Evolutionary conservation across 1,140 invertebrate species (phyloP).

Genomic region (Pachyrhynchus sulphureomaculatus): DNA sequence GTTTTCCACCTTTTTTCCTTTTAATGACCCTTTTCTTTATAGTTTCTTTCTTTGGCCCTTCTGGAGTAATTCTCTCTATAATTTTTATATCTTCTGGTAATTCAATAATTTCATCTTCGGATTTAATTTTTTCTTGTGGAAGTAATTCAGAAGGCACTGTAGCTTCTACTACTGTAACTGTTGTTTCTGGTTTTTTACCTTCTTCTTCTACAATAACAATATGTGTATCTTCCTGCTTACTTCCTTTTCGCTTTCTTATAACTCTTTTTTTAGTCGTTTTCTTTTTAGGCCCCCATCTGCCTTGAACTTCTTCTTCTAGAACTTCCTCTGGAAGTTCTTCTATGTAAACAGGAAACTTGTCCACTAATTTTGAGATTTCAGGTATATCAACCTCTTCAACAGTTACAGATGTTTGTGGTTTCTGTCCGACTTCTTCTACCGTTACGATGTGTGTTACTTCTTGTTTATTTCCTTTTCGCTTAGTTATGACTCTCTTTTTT

Average conservation of each 20-base stretch:
- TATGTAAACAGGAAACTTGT: slow-evolving; percentile 34
- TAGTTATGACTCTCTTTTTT: slow-evolving; percentile 50
- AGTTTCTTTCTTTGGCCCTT: slow-evolving; percentile 45
- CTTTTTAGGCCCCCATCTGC: slow-evolving; percentile 43
- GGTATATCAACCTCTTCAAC: slow-evolving; percentile 31
- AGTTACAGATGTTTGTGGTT: slow-evolving; percentile 43
- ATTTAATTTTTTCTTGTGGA: slow-evolving; percentile 21
- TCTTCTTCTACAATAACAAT: slow-evolving; percentile 47
- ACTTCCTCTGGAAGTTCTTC: slow-evolving; percentile 50
- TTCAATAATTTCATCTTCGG: slow-evolving; percentile 41
- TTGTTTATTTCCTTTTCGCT: slow-evolving; percentile 45
- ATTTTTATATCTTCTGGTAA: slow-evolving; percentile 48
- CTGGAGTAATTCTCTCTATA: slow-evolving; percentile 39
- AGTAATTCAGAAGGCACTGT: slow-evolving; percentile 38
- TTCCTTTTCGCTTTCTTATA: slow-evolving; percentile 48
- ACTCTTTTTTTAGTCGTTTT: slow-evolving; percentile 49
- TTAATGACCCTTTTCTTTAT: slow-evolving; percentile 49
- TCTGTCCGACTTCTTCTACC: slow-evolving; percentile 50
- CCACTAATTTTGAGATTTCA: slow-evolving; percentile 41
- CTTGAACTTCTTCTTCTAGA: slow-evolving; percentile 41
- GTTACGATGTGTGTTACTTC: slow-evolving; percentile 51
- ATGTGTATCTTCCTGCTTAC: slow-evolving; percentile 39
- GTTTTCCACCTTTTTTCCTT: slow-evolving; percentile 48
- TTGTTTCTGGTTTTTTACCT: slow-evolving; percentile 49
- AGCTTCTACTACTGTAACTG: slow-evolving; percentile 45